Evolutionary conservation across 2,113 vertebrate genomes (phyloP), one percentile per base, ranked within the genome.

Genomic region (Dipodomys stephensi): DNA sequence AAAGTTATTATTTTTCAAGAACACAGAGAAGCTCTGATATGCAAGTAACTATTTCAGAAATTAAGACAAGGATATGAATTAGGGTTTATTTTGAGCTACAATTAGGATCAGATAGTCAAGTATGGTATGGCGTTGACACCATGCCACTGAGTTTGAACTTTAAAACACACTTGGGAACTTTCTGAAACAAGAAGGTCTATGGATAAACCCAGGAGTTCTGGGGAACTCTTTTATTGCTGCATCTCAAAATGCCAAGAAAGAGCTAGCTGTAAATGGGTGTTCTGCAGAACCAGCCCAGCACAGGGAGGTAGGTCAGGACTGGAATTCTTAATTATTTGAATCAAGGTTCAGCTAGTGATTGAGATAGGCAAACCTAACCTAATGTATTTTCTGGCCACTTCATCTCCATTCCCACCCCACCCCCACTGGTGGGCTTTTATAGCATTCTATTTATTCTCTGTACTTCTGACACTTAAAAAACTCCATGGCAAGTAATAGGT

Each of bases 391-490:
- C 53, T 28, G 27, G 20, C 49, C 32, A 30, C 30, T 91, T 22
- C 16, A 12, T 80, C 27, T 78, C 39, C 30, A 72, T 19, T 20
- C 4, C 46, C 32, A 22, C 8, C n/a, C 49, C 30, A 46, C 62
- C 62, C 20, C 18, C 28, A 30, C 64, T 28, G 13, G n/a, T 79
- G 65, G 32, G 27, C 35, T 92, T 8, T 78, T 8, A 11, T 13
- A 57, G 4, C 3, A 62, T 68, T 89, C 64, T 27, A 18, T 90
- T 93, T 86, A 68, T 67, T 94, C 71, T 91, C 35, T 72, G 44
- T 68, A 30, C 35, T 95, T 94, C 77, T 84, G 77, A 23, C 78
- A 77, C 67, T 91, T 88, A 77, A 49, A 80, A 87, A 13, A 77
- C 57, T 91, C 28, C 20, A 25, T 74, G n/a, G 44, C 71, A 89